A percentile compares a stretch with the other conserved stretches of the same genome.
phyloP scores from a whole-genome alignment of 2,797 vertebrate genomes.

The Channa striata region DNA sequence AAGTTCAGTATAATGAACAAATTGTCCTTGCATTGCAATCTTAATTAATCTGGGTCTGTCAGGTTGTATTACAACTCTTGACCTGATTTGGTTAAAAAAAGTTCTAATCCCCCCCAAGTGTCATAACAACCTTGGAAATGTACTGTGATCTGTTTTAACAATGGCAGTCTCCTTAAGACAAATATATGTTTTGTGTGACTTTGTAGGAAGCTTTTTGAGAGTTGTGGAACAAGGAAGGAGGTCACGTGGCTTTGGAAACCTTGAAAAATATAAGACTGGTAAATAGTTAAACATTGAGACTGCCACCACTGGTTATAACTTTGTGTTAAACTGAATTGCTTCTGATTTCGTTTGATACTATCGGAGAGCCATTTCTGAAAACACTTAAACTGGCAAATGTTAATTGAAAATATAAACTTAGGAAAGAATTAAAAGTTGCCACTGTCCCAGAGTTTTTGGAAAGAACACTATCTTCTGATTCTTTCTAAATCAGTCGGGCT shows the following conservation, averaged over 20 bases:
- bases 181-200: neutral
- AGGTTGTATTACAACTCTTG: conserved; percentile 4
- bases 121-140: neutral
- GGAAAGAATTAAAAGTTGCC: conserved; percentile 55
- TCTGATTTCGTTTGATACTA: conserved; percentile 33
- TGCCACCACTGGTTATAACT: neutral
- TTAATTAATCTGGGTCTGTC: conserved; percentile 6
- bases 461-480: conserved; percentile 35
- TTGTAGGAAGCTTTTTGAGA: neutral
- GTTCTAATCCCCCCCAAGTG: neutral
- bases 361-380: conserved; percentile 26
- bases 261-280: too few species aligned
- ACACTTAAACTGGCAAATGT: conserved; percentile 21
- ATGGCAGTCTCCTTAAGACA: neutral
- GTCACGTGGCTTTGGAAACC: neutral
- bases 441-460: conserved; percentile 26
- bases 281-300: neutral
- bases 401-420: conserved; percentile 47
- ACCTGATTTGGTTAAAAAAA: too few species aligned
- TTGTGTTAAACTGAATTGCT: conserved; percentile 4
- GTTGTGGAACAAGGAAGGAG: neutral
- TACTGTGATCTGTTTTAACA: neutral
- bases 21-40: conserved; percentile 14
- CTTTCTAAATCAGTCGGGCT: conserved; percentile 21
- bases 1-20: conserved; percentile 12